Evolutionary conservation across 2,888 invertebrate genomes (phyloP).

Genomic region (Heteropelma amictum): DNA sequence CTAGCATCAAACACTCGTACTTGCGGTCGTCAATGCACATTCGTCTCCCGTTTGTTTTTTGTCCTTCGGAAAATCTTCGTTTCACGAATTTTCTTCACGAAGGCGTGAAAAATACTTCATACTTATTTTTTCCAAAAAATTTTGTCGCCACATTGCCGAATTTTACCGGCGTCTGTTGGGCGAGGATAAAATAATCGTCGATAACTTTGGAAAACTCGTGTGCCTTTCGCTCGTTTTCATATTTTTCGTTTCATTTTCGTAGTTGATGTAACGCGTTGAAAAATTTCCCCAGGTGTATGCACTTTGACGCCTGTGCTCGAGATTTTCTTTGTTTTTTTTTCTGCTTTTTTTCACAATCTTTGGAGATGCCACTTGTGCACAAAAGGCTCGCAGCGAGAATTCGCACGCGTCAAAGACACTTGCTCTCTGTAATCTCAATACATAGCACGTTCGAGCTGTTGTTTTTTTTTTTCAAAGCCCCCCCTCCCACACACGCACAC

Average conservation of each 20-base stretch:
- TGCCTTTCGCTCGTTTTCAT: background rate
- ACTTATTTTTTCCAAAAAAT: no score
- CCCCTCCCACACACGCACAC: no score
- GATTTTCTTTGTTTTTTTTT: conserved; percentile 13
- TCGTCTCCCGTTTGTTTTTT: conserved; percentile 1
- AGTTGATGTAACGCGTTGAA: background rate
- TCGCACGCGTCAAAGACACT: conserved; percentile 41
- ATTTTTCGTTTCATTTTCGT: background rate
- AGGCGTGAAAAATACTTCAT: no score
- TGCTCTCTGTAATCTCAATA: conserved; percentile 47
- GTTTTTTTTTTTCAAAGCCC: conserved; percentile 20
- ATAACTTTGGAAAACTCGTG: no score
- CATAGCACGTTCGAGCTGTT: conserved; percentile 34
- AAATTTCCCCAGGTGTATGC: background rate
- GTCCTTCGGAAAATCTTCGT: background rate
- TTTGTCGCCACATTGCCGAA: no score
- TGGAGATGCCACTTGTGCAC: conserved; percentile 31
- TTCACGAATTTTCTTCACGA: no score
- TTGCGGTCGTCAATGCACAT: conserved; percentile 43
- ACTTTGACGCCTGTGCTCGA: background rate
- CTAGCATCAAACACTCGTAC: conserved; percentile 60
- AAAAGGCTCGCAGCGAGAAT: no score
- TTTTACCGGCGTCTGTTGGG: no score
- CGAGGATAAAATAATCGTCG: no score
- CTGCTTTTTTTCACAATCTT: background rate